Percentiles rank a stretch among this genome's conserved stretches.
These are phyloP conservation scores for Bucorvus abyssinicus DNA, from an alignment of 2,797 vertebrate genomes.

Conservation along the genomic window DNA sequence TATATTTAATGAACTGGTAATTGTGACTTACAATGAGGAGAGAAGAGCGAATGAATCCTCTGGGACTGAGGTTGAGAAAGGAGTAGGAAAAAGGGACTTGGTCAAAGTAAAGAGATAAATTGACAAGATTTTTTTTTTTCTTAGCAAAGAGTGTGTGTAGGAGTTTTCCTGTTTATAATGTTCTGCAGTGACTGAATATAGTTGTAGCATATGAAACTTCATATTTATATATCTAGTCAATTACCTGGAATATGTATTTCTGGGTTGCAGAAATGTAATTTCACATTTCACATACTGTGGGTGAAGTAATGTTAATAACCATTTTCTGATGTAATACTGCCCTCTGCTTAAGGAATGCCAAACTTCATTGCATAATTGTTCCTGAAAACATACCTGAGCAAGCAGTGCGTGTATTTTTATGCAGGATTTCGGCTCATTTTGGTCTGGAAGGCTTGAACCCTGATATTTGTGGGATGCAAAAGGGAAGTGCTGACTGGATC, in stretches of 20 bases:
- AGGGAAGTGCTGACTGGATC: background rate
- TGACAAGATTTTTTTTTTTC: background rate
- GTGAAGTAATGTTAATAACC: slow-evolving; percentile 19
- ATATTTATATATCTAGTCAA: background rate
- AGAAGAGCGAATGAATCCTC: background rate
- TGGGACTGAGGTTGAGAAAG: background rate
- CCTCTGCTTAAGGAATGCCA: slow-evolving; percentile 55
- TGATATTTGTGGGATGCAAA: background rate
- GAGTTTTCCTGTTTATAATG: background rate
- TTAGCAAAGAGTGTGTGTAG: background rate
- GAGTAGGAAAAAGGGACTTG: background rate
- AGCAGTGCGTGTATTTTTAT: background rate
- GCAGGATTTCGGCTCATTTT: background rate
- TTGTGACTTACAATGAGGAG: background rate
- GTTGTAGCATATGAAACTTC: background rate
- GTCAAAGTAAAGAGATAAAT: background rate
- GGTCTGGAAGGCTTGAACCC: background rate
- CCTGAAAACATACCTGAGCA: background rate
- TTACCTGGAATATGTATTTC: background rate
- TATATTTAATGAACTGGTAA: background rate
- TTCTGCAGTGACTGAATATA: background rate
- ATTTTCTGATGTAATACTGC: slow-evolving; percentile 50
- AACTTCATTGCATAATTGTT: slow-evolving; percentile 25
- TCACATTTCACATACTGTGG: background rate
- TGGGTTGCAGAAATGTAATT: background rate